A percentile compares a stretch with the other conserved stretches of the same genome.
These are phyloP conservation scores for Tenthredo amoena DNA, from an alignment of 2,888 invertebrate species.

Conservation along the genomic window DNA sequence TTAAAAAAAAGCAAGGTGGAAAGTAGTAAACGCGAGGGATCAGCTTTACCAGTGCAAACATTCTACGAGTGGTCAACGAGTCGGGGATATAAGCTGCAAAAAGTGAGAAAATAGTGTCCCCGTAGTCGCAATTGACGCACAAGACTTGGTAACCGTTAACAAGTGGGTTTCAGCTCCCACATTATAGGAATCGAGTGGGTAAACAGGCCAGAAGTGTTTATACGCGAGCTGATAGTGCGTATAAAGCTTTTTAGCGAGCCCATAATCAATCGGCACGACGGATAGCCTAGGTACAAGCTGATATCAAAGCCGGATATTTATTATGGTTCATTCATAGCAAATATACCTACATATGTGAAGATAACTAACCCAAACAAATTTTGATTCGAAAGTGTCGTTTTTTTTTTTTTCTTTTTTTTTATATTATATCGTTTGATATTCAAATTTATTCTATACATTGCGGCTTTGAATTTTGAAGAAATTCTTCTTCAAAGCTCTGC, in stretches of 20 bases:
- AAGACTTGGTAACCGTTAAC: slow-evolving; percentile 12
- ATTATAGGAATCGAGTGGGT: slow-evolving; percentile 43
- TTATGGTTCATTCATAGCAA: background rate
- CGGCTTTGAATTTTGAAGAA: background rate
- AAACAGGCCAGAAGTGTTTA: slow-evolving; percentile 47
- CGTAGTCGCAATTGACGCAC: slow-evolving; percentile 29
- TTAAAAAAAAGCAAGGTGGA: background rate
- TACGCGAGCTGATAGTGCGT: slow-evolving; percentile 36
- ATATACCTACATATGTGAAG: background rate
- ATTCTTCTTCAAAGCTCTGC: background rate
- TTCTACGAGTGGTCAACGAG: background rate
- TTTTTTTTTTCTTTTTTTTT: background rate
- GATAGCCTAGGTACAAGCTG: background rate
- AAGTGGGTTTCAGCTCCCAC: slow-evolving; percentile 27
- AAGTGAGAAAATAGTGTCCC: background rate
- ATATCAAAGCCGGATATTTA: background rate
- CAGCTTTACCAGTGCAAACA: slow-evolving; percentile 11
- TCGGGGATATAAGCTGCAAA: background rate
- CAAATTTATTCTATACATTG: slow-evolving; percentile 3
- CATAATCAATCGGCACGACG: slow-evolving; percentile 16
- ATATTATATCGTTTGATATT: background rate
- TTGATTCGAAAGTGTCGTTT: background rate
- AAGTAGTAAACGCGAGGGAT: slow-evolving; percentile 9
- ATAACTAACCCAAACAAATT: background rate
- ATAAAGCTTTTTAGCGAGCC: slow-evolving; percentile 36